Evolutionary conservation across 2,888 invertebrate genomes (phyloP).

Genomic region (Pantelozetes paolii): DNA sequence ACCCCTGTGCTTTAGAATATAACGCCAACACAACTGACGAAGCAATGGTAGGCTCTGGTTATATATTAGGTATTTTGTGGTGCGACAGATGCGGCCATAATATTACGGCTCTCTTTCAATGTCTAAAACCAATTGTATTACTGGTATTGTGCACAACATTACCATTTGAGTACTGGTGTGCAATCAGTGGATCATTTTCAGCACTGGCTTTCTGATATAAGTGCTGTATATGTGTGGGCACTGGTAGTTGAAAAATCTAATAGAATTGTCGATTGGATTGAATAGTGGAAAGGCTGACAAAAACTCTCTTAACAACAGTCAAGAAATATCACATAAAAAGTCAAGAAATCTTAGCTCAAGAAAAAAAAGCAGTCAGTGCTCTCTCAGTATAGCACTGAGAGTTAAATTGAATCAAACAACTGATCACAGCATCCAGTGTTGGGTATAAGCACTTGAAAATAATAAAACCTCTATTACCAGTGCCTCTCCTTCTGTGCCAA

Average conservation of each 20-base stretch:
- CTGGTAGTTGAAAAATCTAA: too few species aligned
- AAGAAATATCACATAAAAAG: too few species aligned
- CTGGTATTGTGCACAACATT: background rate
- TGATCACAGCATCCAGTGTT: too few species aligned
- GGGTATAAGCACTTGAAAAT: too few species aligned
- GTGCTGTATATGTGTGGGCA: background rate
- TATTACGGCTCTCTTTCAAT: background rate
- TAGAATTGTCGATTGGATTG: too few species aligned
- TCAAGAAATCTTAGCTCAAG: too few species aligned
- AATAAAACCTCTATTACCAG: too few species aligned
- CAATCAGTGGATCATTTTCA: conserved; percentile 20
- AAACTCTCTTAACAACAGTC: too few species aligned
- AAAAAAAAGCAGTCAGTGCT: too few species aligned
- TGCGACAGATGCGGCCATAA: conserved; percentile 32
- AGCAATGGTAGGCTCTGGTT: background rate
- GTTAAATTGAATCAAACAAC: too few species aligned
- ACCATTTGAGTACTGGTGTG: conserved; percentile 14
- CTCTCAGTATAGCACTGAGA: too few species aligned
- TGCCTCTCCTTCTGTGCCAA: background rate
- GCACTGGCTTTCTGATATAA: background rate
- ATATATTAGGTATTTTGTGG: background rate
- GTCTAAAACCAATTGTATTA: background rate
- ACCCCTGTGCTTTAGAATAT: background rate
- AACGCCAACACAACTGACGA: background rate
- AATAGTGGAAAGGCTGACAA: too few species aligned